A percentile compares a stretch with the other conserved stretches of the same genome.
These are phyloP conservation scores for Neodiprion pinetum DNA, from an alignment of 1,140 invertebrate species.

Conservation along the genomic window DNA sequence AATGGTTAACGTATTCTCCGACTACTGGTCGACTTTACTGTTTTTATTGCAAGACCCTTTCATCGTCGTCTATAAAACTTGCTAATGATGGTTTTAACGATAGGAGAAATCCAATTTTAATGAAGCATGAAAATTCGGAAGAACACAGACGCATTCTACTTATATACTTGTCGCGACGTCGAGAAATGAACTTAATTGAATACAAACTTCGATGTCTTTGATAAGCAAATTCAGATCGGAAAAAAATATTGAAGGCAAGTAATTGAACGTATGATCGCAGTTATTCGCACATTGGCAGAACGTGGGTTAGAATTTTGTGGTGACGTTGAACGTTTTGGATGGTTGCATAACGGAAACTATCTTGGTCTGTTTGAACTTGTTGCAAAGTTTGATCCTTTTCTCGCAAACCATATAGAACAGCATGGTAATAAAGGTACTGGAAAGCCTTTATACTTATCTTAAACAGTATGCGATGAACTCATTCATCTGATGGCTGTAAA, in stretches of 20 bases:
- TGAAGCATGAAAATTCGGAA: no score
- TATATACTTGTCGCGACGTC: no score
- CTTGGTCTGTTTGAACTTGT: slow-evolving; percentile 30
- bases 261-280: slow-evolving; percentile 24
- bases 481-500: slow-evolving; percentile 21
- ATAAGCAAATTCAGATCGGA: no score
- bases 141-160: no score
- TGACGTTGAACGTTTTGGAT: slow-evolving; percentile 24
- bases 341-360: slow-evolving; percentile 32
- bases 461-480: slow-evolving; percentile 29
- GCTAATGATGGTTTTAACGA: no score
- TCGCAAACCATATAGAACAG: slow-evolving; percentile 28
- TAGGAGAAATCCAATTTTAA: no score
- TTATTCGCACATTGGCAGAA: slow-evolving; percentile 26
- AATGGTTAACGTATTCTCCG: no score
- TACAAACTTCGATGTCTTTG: no score
- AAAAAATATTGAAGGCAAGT: background rate
- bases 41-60: no score
- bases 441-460: slow-evolving; percentile 21
- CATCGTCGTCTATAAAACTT: no score
- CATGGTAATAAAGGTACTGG: slow-evolving; percentile 20
- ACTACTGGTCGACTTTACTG: no score
- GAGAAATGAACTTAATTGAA: no score
- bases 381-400: slow-evolving; percentile 30
- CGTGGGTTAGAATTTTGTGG: slow-evolving; percentile 31